Evolutionary conservation across 2,113 vertebrate genomes (phyloP).

Genomic region (Dasyornis broadbenti): DNA sequence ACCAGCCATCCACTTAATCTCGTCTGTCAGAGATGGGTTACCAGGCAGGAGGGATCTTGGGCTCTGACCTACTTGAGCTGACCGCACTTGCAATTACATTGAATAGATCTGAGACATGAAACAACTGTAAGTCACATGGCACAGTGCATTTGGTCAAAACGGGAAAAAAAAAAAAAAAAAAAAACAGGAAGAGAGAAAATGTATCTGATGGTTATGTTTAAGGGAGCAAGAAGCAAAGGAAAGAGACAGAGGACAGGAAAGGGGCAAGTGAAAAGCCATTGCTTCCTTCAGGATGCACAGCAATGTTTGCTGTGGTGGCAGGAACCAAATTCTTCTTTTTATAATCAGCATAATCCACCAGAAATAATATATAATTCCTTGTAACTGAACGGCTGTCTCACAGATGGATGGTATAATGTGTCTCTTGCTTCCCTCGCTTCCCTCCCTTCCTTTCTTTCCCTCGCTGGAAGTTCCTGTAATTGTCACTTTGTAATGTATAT

Average conservation of each 20-base stretch:
- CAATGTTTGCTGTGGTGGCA: conserved; percentile 33
- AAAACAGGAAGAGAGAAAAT: neutral
- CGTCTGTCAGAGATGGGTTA: neutral
- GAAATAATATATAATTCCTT: conserved; percentile 77
- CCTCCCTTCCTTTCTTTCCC: conserved; percentile 44
- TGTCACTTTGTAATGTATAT: conserved; percentile 74
- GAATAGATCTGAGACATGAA: neutral
- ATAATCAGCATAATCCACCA: conserved; percentile 79
- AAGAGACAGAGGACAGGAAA: neutral
- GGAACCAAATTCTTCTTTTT: conserved; percentile 69
- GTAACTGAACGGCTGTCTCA: conserved; percentile 77
- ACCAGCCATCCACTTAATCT: neutral
- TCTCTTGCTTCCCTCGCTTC: conserved; percentile 25
- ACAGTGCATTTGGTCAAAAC: neutral
- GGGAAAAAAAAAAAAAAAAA: neutral
- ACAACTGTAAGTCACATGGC: neutral
- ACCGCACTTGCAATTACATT: neutral
- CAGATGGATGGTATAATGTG: conserved; percentile 77
- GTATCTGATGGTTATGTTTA: accelerated
- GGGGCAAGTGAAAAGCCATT: conserved; percentile 55
- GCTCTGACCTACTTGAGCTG: neutral
- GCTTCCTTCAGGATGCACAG: conserved; percentile 61
- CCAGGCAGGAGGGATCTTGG: neutral
- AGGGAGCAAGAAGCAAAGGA: neutral
- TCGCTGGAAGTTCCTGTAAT: conserved; percentile 61